Percentiles rank a stretch among this genome's conserved stretches.
These are phyloP conservation scores for Vanessa tameamea DNA, from an alignment of 1,140 invertebrate species.

Conservation along the genomic window DNA sequence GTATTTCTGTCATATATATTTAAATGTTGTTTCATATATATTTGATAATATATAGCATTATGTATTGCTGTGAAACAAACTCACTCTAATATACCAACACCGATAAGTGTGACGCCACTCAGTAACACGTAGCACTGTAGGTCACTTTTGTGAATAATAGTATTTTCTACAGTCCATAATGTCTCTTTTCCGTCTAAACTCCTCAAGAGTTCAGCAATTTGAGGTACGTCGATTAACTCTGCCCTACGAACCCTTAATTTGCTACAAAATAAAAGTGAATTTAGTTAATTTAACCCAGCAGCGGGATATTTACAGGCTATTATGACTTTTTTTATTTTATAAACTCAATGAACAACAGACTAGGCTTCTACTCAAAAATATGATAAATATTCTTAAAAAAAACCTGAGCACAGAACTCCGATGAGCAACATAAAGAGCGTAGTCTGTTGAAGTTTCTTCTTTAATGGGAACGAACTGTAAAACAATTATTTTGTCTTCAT, in stretches of 20 bases:
- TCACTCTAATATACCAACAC: conserved; percentile 64
- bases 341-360: too few relatives aligned
- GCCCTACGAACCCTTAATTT: conserved; percentile 61
- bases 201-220: conserved; percentile 54
- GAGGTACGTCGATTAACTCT: conserved; percentile 60
- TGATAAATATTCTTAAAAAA: not conserved
- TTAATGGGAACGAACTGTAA: conserved; percentile 83
- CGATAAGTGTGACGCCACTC: conserved; percentile 58
- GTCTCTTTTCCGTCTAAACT: conserved; percentile 57
- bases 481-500: conserved; percentile 8
- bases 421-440: conserved; percentile 85
- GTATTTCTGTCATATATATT: too few relatives aligned
- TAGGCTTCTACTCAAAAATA: not conserved
- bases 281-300: not conserved
- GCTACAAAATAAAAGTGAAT: conserved; percentile 36
- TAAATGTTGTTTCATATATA: too few relatives aligned
- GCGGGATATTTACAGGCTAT: too few relatives aligned
- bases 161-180: conserved; percentile 58
- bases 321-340: too few relatives aligned
- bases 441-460: conserved; percentile 79
- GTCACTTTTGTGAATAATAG: conserved; percentile 47
- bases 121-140: conserved; percentile 68
- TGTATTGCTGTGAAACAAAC: conserved; percentile 16
- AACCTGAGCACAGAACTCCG: conserved; percentile 80
- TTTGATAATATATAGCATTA: too few relatives aligned